Evolutionary conservation across 2,797 vertebrate species (phyloP).

Genomic region (Paedocypris micromegethes): DNA sequence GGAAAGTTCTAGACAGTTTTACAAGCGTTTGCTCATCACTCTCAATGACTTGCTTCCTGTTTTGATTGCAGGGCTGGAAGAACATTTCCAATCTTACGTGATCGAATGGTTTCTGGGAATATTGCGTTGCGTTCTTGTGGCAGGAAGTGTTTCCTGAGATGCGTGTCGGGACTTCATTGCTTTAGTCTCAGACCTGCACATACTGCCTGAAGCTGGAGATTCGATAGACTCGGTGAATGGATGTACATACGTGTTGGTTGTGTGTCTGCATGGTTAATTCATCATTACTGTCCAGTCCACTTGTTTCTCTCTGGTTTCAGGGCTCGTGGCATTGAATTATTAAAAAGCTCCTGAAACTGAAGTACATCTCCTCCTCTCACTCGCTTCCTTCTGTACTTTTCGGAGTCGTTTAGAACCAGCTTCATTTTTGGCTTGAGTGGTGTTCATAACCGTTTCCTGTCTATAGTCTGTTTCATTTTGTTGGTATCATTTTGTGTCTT

Average conservation of each 20-base stretch:
- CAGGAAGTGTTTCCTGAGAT: constrained; percentile 23
- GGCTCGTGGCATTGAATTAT: constrained; percentile 64
- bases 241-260: constrained; percentile 20
- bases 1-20: not conserved
- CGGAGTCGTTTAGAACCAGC: constrained; percentile 12
- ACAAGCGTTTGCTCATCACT: not conserved
- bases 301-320: constrained; percentile 39
- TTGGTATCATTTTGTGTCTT: not conserved
- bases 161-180: constrained; percentile 19
- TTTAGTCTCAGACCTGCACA: not conserved
- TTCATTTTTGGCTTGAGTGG: constrained; percentile 34
- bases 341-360: constrained; percentile 65
- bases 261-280: constrained; percentile 10
- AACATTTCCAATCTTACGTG: not conserved
- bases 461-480: constrained; percentile 9
- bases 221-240: not conserved
- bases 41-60: constrained; percentile 23
- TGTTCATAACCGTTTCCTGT: constrained; percentile 4
- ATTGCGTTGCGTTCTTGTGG: constrained; percentile 7
- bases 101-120: constrained; percentile 27
- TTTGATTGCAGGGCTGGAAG: constrained; percentile 4
- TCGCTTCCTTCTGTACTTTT: constrained; percentile 45
- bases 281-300: constrained; percentile 27
- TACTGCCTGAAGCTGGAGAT: not conserved
- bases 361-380: constrained; percentile 48